Base-by-base conservation (phyloP, 92 coral and sea anemone genomes). In the Umimayanthus chanpuru region DNA sequence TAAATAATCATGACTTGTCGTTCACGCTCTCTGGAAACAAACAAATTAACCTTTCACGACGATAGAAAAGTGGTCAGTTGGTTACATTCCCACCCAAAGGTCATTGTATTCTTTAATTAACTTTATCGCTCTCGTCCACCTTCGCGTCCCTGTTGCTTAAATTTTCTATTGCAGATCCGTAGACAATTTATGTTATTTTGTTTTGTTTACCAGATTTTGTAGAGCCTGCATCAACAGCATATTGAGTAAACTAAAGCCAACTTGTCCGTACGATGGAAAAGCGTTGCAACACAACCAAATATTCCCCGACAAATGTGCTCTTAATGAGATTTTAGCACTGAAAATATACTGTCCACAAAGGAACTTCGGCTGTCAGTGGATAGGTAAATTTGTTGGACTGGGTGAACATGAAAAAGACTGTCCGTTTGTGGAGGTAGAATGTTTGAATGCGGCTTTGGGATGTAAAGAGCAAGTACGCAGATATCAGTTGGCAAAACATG, bases 241-340 rank as follows among this genome's bases (percentile, higher is more conserved):
- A n/a, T 84, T 94, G 11, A 39, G 56, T 25, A 53, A 86, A 2
- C 75, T 80, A 14, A 73, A 88, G 2, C 92, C 93, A 28, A 79
- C 65, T 38, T 96, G 99, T 77, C 99, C 98, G 36, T 90, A 85
- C 55, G 97, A 96, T 73, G 80, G 89, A 3, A 90, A 92, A 30
- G 88, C 70, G 23, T 86, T 94, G 14, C 16, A 70, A 39, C 71
- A 67, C 23, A 66, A 88, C 12, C 53, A 85, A 21, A 50, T 92
- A n/a, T 96, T 96, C 75, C 82, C 65, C 30, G 99, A 96, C 81
- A 92, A 89, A 23, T 91, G 93, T 71, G 98, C 98, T 11, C 90
- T 86, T 16, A 92, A 82, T 15, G 99, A 96, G 79, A 91, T 96
- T 32, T 88, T 88, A 65, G 94, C 84, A 0, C 77, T 95, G 67